These are phyloP conservation scores for Sebastes reedi DNA, from an alignment of 2,797 vertebrate species.

Conservation along the genomic window DNA sequence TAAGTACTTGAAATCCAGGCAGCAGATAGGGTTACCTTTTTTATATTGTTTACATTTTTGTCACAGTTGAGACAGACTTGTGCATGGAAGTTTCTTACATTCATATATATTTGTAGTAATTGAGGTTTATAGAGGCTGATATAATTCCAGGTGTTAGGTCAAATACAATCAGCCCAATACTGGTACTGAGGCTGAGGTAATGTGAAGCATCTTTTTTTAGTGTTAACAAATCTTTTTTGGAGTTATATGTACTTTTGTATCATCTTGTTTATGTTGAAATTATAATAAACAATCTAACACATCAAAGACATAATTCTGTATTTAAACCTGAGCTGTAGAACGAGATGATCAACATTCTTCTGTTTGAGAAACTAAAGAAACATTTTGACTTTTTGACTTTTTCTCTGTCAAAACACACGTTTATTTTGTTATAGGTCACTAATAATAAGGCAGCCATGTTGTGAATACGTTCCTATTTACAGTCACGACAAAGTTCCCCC, in stretches of 20 bases:
- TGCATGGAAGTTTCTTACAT: neutral
- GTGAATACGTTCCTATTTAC: too few species aligned
- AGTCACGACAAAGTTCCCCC: neutral
- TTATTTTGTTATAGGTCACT: neutral
- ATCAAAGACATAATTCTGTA: neutral
- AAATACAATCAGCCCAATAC: neutral
- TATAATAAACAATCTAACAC: conserved; percentile 36
- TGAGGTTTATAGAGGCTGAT: neutral
- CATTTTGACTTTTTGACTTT: neutral
- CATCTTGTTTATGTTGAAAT: neutral
- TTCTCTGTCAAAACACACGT: too few species aligned
- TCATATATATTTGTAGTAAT: neutral
- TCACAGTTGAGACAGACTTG: neutral
- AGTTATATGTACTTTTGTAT: neutral
- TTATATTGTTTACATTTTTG: neutral
- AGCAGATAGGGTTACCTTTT: neutral
- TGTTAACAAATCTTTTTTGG: neutral
- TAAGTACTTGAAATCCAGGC: neutral
- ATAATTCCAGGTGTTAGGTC: neutral
- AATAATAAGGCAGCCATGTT: neutral
- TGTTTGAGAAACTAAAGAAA: too few species aligned
- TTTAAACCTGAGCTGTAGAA: neutral
- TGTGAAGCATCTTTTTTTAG: neutral
- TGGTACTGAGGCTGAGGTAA: neutral
- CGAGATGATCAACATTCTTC: neutral